Evolutionary conservation across 2,113 vertebrate genomes (phyloP).

Genomic region (Cynocephalus volans): DNA sequence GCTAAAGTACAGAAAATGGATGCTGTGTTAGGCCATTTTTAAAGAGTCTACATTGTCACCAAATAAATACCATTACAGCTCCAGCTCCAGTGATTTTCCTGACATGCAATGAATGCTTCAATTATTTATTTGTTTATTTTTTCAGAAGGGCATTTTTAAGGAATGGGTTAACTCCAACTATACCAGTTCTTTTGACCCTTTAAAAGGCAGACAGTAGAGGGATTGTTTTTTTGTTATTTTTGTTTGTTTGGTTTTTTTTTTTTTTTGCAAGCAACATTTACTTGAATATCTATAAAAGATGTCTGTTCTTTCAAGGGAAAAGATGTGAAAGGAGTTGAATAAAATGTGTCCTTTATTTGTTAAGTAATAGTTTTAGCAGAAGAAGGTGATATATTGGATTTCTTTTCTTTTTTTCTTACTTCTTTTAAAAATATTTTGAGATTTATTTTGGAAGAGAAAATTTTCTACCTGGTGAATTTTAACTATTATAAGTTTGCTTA

Average conservation of each 20-base stretch:
- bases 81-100: not conserved
- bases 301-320: not conserved
- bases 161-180: not conserved
- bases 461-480: not conserved
- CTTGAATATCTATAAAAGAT: slow-evolving; percentile 13
- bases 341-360: not conserved
- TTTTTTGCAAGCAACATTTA: not conserved
- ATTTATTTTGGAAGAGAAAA: slow-evolving; percentile 14
- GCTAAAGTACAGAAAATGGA: not conserved
- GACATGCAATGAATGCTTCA: not conserved
- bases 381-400: not conserved
- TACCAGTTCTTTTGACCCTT: not conserved
- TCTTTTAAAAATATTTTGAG: slow-evolving; percentile 12
- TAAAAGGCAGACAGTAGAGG: not conserved
- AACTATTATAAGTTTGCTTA: not conserved
- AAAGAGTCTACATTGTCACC: not conserved
- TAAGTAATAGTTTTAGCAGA: slow-evolving; percentile 3
- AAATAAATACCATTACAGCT: not conserved
- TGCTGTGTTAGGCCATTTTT: not conserved
- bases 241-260: too few species aligned
- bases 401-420: not conserved
- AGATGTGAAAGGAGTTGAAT: not conserved
- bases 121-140: not conserved
- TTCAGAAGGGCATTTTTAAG: not conserved
- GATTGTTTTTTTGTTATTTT: not conserved